Conservation (phyloP, 2,888 invertebrate species). For the Clanis bilineata region DNA sequence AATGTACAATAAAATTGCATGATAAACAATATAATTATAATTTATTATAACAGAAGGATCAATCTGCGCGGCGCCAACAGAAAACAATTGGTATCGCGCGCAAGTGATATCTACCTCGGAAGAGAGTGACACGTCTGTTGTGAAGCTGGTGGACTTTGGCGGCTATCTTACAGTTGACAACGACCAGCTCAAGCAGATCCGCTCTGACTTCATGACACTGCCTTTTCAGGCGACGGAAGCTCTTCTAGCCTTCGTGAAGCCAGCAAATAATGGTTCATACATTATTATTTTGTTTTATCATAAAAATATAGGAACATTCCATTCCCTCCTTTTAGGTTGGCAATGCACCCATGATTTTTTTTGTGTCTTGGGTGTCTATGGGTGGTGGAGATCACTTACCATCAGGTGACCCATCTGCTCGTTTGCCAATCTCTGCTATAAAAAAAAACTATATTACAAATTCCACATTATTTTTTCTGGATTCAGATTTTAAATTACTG, state of each 20-base stretch:
- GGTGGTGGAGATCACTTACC: too few species aligned
- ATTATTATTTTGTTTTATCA: background rate
- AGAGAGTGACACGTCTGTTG: constrained; percentile 87
- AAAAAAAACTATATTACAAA: too few species aligned
- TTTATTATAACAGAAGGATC: constrained; percentile 85
- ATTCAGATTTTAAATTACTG: too few species aligned
- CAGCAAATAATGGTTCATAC: constrained; percentile 84
- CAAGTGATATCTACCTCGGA: constrained; percentile 88
- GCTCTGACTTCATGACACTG: constrained; percentile 95
- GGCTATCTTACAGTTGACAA: constrained; percentile 92
- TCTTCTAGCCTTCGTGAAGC: constrained; percentile 93
- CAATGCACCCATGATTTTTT: too few species aligned
- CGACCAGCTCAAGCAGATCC: constrained; percentile 92
- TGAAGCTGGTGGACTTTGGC: constrained; percentile 97
- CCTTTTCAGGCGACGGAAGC: constrained; percentile 99
- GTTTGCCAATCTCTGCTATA: too few species aligned
- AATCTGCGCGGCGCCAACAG: constrained; percentile 93
- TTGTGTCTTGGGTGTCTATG: too few species aligned
- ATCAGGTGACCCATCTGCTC: too few species aligned
- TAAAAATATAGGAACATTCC: background rate
- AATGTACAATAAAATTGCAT: background rate
- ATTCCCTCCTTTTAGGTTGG: too few species aligned
- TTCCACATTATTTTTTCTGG: too few species aligned
- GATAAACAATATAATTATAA: constrained; percentile 1
- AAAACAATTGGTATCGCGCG: constrained; percentile 94